These are phyloP conservation scores for Jordanella pulchra DNA, from an alignment of 2,797 vertebrate genomes.

Conservation along the genomic window DNA sequence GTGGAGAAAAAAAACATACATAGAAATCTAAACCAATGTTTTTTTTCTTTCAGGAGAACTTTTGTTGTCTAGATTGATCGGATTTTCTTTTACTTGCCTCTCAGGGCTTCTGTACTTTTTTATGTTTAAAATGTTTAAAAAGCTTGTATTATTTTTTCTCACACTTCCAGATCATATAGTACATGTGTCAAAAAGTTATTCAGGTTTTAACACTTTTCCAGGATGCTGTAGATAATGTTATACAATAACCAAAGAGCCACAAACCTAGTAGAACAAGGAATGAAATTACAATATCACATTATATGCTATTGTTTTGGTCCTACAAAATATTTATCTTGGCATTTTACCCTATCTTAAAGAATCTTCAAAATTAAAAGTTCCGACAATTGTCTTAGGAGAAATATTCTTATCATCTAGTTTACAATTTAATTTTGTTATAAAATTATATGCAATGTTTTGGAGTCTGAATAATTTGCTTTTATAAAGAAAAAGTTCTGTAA, in stretches of 20 bases:
- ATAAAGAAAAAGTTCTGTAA: neutral
- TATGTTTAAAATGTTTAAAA: neutral
- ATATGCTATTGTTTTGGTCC: neutral
- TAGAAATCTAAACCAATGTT: too few species aligned
- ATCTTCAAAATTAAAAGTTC: neutral
- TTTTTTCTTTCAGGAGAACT: too few species aligned
- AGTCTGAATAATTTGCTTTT: neutral
- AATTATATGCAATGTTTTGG: neutral
- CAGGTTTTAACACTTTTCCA: neutral
- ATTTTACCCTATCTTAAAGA: neutral
- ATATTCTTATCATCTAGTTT: neutral
- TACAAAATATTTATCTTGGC: neutral
- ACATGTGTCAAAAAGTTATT: neutral
- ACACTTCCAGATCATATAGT: neutral
- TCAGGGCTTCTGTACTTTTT: neutral
- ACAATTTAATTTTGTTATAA: neutral
- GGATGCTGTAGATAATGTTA: neutral
- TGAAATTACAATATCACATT: neutral
- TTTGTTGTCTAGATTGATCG: too few species aligned
- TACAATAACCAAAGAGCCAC: neutral
- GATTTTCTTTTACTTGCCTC: too few species aligned
- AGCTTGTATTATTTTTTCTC: neutral
- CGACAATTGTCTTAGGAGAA: neutral
- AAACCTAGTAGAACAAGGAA: neutral
- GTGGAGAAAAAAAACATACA: too few species aligned